These are phyloP conservation scores for Strix aluco DNA, from an alignment of 2,113 vertebrate genomes.

Conservation along the genomic window DNA sequence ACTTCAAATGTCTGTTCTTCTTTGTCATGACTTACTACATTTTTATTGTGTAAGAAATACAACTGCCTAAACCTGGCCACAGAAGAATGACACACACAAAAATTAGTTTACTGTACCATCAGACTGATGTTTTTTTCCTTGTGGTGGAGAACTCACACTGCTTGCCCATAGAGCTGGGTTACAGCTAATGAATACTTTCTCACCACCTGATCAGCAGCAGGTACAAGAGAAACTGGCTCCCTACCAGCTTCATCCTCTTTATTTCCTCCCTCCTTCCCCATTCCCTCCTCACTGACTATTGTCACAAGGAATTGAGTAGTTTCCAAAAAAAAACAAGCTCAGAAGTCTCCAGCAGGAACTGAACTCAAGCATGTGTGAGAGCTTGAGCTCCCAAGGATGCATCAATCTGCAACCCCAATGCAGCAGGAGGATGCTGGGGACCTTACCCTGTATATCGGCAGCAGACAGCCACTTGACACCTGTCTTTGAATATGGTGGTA, in stretches of 20 bases:
- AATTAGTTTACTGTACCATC: neutral
- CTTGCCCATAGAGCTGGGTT: neutral
- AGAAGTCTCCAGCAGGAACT: neutral
- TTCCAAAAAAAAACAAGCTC: neutral
- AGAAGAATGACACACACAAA: neutral
- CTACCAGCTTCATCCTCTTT: neutral
- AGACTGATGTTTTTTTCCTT: neutral
- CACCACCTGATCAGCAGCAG: neutral
- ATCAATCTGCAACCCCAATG: rapidly evolving
- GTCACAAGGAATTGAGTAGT: neutral
- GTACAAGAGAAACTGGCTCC: neutral
- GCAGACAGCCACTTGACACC: neutral
- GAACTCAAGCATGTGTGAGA: neutral
- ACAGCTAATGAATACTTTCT: neutral
- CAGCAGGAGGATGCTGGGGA: neutral
- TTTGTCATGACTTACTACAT: neutral
- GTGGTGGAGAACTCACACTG: neutral
- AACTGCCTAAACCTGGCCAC: neutral
- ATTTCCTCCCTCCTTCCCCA: neutral
- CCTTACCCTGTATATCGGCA: neutral
- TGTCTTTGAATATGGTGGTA: neutral
- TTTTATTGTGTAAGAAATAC: neutral
- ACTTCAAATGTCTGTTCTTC: neutral
- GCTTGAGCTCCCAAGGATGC: neutral
- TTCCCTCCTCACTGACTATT: neutral